Evolutionary conservation across 2,113 vertebrate genomes (phyloP), one percentile per base, ranked within the genome.

Genomic region (Tachysurus fulvidraco): DNA sequence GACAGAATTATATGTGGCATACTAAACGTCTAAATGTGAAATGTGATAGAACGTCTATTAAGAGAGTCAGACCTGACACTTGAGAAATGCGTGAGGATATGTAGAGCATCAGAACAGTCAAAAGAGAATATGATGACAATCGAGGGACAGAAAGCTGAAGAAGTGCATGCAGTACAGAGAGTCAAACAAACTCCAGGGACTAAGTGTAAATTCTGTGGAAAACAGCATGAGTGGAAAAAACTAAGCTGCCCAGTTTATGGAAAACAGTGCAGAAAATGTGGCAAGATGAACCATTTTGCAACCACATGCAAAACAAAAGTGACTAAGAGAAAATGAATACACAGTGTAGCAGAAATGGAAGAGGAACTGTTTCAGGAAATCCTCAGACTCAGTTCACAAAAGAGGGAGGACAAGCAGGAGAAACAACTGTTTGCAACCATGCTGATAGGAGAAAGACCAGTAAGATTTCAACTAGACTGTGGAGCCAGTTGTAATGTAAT

Each of bases 71-170:
- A 76, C 1, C 21, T 89, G 21, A 89, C 25, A 0, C 57, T 80
- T 1, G 46, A 89, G 0, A 88, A 84, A 67, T 81, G 86, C 11
- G 2, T 86, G 1, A 60, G 87, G 3, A 67, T 87, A 0, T 85
- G 86, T 14, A 87, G 44, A 83, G 87, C 67, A 44, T 65, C 84
- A 5, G 73, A 88, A 21, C 36, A 83, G 59, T 71, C 79, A 9
- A 60, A 8, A 5, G 81, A 90, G 23, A 88, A 89, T 44, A 83
- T 65, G 9, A 88, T 55, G 83, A 74, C 83, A 4, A 74, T 65
- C 21, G 67, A 85, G 9, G 83, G 87, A 81, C 23, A 82, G 30
- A 79, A 73, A 44, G 36, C 30, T 46, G 25, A 88, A 67, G 76
- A 84, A 73, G 64, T 88, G 36, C 65, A 85, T 25, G 5, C 83